Evolutionary conservation across 1,140 invertebrate species (phyloP).

Genomic region (Panulirus ornatus): DNA sequence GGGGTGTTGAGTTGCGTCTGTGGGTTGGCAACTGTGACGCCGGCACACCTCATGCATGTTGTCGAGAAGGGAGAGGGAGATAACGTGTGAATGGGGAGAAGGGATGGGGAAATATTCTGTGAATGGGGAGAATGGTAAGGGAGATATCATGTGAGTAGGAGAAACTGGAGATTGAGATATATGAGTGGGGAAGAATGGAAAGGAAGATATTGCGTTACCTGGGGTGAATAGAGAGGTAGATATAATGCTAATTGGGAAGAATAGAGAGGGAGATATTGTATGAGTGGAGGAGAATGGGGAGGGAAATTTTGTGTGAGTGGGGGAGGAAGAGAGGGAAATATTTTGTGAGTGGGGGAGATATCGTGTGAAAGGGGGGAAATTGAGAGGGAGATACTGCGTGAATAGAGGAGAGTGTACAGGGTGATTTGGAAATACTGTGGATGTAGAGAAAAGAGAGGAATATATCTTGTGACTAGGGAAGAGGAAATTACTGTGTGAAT

Average conservation of each 20-base stretch:
- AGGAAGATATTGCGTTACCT: no score
- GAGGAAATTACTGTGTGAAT: neutral
- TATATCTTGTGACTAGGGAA: no score
- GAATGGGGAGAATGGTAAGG: no score
- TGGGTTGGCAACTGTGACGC: neutral
- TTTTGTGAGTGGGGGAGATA: neutral
- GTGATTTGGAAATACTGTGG: no score
- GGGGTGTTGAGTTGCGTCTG: neutral
- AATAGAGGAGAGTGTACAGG: neutral
- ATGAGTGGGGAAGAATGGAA: no score
- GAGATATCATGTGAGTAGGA: no score
- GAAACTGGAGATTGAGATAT: no score
- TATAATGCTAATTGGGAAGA: no score
- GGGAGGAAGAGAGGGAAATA: neutral
- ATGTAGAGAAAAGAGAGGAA: neutral
- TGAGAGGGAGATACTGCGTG: neutral
- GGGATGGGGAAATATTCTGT: no score
- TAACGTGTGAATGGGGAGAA: no score
- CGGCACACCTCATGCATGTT: slow-evolving; percentile 13
- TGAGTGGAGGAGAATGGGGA: neutral
- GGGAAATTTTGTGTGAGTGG: neutral
- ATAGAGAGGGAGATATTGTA: neutral
- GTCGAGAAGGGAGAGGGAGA: neutral
- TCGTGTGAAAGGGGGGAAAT: neutral
- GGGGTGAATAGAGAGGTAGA: no score